Evolutionary conservation across 2,113 vertebrate species (phyloP), one percentile per base, ranked within the genome.

Genomic region (Plecturocebus donacophilus): DNA sequence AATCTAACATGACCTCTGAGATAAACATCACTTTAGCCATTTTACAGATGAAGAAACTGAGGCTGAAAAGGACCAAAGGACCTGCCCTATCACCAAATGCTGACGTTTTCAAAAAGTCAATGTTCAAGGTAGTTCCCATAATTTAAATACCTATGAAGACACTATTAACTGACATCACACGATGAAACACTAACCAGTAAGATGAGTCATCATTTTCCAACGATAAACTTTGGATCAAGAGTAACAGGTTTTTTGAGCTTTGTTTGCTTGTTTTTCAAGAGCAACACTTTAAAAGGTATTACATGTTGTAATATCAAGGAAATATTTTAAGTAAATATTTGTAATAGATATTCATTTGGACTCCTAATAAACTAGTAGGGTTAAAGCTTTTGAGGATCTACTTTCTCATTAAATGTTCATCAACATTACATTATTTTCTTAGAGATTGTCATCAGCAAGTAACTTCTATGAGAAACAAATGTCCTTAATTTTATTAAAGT

Each of bases 401-500:
- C 27, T 92, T 58, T 61, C 35, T 95, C 52, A 58, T 27, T 64
- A 93, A 88, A 82, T 89, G 35, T 77, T 88, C 27, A 16, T 88
- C 49, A 86, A 47, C 35, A 76, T 64, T 70, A 30, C 40, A 77
- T 66, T 54, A 91, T 88, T 97, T 95, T 94, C 91, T 71, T 66
- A 17, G 42, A 97, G n/a, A 21, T 0, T 21, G 4, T 82, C 21
- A 64, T 27, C 68, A 77, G 8, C 68, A 81, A 64, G 56, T 68
- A 56, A 85, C 1, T 40, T 88, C 52, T 91, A 6, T 91, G 25
- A 83, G 61, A 91, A 96, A 82, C n/a, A 88, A 66, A 71, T 68
- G 30, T 38, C 21, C 42, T 89, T 94, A 79, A 86, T 94, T 86
- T 90, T 86, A 82, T 49, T 94, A 58, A 94, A 89, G 8, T 71